These are phyloP conservation scores for Sapayoa aenigma DNA, from an alignment of 2,113 vertebrate genomes.

Conservation along the genomic window DNA sequence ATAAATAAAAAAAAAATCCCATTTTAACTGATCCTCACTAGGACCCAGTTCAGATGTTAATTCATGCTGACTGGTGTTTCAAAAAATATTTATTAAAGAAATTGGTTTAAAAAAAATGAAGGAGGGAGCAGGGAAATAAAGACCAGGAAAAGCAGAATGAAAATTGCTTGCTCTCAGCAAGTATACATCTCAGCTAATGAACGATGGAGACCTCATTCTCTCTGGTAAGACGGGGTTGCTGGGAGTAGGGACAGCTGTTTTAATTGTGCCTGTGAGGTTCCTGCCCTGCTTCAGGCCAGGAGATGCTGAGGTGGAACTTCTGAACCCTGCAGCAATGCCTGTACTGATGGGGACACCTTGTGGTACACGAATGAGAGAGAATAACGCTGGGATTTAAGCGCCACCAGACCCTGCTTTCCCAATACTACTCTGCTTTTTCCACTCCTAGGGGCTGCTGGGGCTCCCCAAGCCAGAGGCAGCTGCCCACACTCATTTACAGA, in stretches of 20 bases:
- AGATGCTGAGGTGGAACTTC: background rate
- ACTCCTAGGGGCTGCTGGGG: background rate
- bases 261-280: background rate
- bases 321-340: background rate
- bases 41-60: background rate
- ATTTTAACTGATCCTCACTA: background rate
- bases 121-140: background rate
- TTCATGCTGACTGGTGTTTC: background rate
- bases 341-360: conserved; percentile 57
- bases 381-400: background rate
- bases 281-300: background rate
- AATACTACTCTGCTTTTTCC: background rate
- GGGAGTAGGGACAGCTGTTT: too few species aligned
- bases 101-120: background rate
- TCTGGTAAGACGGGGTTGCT: background rate
- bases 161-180: background rate
- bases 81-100: background rate
- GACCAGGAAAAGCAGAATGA: background rate
- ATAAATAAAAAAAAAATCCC: background rate
- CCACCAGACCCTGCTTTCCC: background rate
- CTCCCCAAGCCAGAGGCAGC: background rate
- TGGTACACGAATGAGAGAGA: background rate
- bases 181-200: background rate
- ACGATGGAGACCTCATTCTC: background rate
- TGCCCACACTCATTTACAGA: background rate